Conservation (phyloP, 1,140 invertebrate genomes). For the Onthophagus taurus region DNA sequence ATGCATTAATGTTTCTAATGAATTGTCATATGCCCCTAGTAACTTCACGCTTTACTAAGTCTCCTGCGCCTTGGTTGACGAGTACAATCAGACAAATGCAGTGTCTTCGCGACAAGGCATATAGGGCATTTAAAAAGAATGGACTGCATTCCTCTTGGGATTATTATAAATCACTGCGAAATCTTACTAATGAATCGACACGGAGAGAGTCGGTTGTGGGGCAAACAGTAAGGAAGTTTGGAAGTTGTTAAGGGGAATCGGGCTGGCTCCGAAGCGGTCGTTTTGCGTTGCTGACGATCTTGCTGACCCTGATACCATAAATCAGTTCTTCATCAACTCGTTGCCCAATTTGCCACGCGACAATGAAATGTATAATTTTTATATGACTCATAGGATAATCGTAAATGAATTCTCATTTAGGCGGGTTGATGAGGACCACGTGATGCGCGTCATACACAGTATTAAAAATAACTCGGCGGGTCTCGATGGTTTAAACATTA, state of each 20-base stretch:
- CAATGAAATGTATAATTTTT: not conserved
- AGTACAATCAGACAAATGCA: slow-evolving; percentile 4
- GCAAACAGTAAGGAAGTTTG: no score
- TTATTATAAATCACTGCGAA: slow-evolving; percentile 1
- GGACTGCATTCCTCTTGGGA: not conserved
- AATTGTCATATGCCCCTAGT: slow-evolving; percentile 1
- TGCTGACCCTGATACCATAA: not conserved
- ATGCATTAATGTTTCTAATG: not conserved
- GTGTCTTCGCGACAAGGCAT: not conserved
- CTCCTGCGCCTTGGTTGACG: not conserved
- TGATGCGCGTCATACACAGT: not conserved
- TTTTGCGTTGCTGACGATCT: not conserved
- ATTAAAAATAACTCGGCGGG: not conserved
- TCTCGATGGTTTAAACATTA: not conserved
- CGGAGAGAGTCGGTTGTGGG: no score
- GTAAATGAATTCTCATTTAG: not conserved
- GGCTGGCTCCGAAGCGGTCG: not conserved
- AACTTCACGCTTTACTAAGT: not conserved
- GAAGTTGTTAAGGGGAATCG: not conserved
- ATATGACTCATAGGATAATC: not conserved
- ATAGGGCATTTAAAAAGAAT: not conserved
- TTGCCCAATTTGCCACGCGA: not conserved
- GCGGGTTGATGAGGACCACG: not conserved
- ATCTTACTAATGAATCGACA: not conserved
- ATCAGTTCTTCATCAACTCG: not conserved